Evolutionary conservation across 2,113 vertebrate genomes (phyloP), one percentile per base, ranked within the genome.

Genomic region (Gambusia holbrooki): DNA sequence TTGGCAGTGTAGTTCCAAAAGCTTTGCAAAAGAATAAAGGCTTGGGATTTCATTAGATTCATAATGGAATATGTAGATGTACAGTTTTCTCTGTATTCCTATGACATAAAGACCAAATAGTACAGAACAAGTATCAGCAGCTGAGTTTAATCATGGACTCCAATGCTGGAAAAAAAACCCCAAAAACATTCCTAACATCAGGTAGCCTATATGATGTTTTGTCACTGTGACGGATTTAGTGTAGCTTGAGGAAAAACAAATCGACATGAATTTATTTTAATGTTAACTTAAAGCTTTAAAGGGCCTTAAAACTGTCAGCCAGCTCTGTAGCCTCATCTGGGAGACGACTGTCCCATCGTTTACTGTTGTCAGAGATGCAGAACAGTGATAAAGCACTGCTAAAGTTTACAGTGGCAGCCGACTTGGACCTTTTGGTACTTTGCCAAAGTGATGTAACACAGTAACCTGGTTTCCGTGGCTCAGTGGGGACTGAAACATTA

Each of bases 371-470:
- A 5, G 40, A 17, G 29, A 40, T 51, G 37, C 65, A 78, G 58
- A 64, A 0, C 12, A 66, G 51, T 17, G 8, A 58, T 5, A 45
- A 11, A 17, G 32, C 3, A 33, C 61, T 60, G 30, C 37, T 58
- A n/a, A 58, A n/a, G 51, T 58, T 58, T n/a, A 58, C 51, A 73
- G 30, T 45, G 33, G 68, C 25, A 78, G 61, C 54, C 37, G 37
- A 40, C 17, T 40, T 64, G 45, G 65, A 74, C 71, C 74, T 74
- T 74, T 11, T 84, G 78, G 76, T 30, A 28, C 58, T 65, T 45
- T 42, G 63, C 62, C 73, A 64, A 58, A 60, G 30, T 81, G 73
- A 87, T 87, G 80, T 79, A 87, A 88, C 71, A 51, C 51, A 3
- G 48, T 79, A 84, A 85, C 76, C 81, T 19, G 83, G 66, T 66